Conservation (phyloP, 1,140 invertebrate genomes). For the Musca domestica region DNA sequence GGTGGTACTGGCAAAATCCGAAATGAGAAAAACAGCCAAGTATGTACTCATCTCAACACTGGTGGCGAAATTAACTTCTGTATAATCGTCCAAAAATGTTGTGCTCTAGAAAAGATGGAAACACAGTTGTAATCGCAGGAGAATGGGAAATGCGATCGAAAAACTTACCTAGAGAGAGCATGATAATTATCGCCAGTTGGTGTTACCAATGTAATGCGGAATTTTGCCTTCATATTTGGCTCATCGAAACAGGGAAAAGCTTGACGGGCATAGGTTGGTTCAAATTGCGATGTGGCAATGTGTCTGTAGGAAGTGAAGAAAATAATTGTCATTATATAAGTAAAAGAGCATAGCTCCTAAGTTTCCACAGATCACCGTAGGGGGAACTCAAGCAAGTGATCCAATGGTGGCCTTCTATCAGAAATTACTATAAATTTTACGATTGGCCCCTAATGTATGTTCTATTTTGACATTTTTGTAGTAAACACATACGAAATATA, state of each 20-base stretch:
- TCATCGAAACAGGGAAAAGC: constrained; percentile 97
- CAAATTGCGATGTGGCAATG: constrained; percentile 88
- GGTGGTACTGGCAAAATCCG: constrained; percentile 73
- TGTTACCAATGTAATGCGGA: constrained; percentile 72
- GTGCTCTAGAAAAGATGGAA: constrained; percentile 26
- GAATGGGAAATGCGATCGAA: no score
- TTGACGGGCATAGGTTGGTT: constrained; percentile 88
- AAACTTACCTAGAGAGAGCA: constrained; percentile 64
- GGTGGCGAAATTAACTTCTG: constrained; percentile 64
- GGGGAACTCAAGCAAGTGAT: no score
- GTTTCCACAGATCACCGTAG: no score
- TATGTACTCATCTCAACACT: constrained; percentile 94
- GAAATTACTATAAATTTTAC: no score
- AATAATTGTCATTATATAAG: no score
- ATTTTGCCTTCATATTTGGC: constrained; percentile 88
- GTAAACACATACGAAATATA: no score
- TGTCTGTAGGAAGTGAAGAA: constrained; percentile 56
- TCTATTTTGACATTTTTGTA: no score
- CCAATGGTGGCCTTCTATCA: no score
- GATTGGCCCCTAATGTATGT: no score
- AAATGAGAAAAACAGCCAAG: constrained; percentile 85
- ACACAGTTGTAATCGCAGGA: neutral
- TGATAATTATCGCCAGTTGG: constrained; percentile 63
- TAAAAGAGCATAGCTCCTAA: no score
- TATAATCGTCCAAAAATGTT: constrained; percentile 34